phyloP scores from a whole-genome alignment of 2,113 vertebrate genomes.

The Cottus gobio region DNA sequence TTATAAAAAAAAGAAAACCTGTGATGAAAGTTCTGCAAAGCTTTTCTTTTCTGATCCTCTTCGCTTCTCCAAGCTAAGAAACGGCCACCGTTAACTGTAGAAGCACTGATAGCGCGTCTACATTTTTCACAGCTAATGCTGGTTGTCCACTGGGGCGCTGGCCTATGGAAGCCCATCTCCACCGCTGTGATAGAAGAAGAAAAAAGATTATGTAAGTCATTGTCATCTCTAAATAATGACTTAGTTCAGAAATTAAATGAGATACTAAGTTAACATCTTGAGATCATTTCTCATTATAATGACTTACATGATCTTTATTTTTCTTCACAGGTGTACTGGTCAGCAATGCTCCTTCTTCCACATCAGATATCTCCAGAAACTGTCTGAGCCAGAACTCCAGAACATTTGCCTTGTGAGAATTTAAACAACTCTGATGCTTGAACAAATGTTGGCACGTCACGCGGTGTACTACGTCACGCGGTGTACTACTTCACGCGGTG shows the following conservation, averaged over 20 bases:
- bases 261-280: too few relatives aligned
- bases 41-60: neutral
- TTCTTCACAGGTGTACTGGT: too few relatives aligned
- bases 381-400: neutral
- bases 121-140: slow-evolving; percentile 2
- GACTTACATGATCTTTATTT: too few relatives aligned
- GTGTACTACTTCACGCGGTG: too few relatives aligned
- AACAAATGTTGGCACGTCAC: neutral
- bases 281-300: too few relatives aligned
- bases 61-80: slow-evolving; percentile 7
- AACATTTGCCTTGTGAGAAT: slow-evolving; percentile 47
- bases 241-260: too few relatives aligned
- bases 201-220: too few relatives aligned
- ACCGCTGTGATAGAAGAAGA: too few relatives aligned
- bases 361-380: slow-evolving; percentile 8
- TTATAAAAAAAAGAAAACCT: slow-evolving; percentile 14
- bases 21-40: slow-evolving; percentile 15
- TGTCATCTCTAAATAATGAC: too few relatives aligned
- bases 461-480: too few relatives aligned
- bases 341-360: neutral
- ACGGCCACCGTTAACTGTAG: too few relatives aligned
- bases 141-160: neutral
- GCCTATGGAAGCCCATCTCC: neutral
- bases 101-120: neutral
- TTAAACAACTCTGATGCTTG: slow-evolving; percentile 12